Evolutionary conservation across 2,113 vertebrate genomes (phyloP), one percentile per base, ranked within the genome.

Genomic region (Lepisosteus osseus): DNA sequence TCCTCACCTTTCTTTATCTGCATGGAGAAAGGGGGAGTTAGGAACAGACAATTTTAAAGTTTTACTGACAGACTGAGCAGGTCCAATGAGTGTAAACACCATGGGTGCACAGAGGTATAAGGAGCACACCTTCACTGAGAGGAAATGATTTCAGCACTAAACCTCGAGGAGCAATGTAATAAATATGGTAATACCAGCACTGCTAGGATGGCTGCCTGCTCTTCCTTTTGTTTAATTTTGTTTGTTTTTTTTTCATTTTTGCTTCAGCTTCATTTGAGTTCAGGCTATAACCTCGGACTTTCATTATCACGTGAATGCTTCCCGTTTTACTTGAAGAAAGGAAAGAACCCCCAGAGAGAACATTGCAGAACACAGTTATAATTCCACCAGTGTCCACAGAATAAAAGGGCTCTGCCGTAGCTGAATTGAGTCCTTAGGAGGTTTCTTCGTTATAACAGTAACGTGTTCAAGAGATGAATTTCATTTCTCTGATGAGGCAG

Each of bases 181-280:
- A 51, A 62, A 41, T 68, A 73, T 73, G 65, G 43, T 68, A 61
- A 68, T 73, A 55, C 11, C 61, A 59, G 7, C 15, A 59, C 55
- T 56, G 44, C 61, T 41, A 47, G 43, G 13, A 51, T 29, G 29
- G 41, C 67, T 13, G 17, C n/a, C 67, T 56, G 14, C 9, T 12
- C 29, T 17, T 56, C 55, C 68, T 57, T 61, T 70, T 40, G 41
- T 57, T 70, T 61, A 69, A 59, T 44, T 57, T 47, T 54, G 54
- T 45, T 57, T 12, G 7, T 7, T 17, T 17, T 17, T 17, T 13
- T 6, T 29, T 8, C 44, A 61, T 69, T 69, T 68, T 29, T 55
- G 17, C 11, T 43, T 11, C 15, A 42, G 17, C 59, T 1, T 65
- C 17, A 43, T 3, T 40, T 43, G 14, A 43, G 56, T 59, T 8